A percentile compares a stretch with the other conserved stretches of the same genome.
Conservation (phyloP, 2,113 vertebrate genomes). For the Glareola pratincola region DNA sequence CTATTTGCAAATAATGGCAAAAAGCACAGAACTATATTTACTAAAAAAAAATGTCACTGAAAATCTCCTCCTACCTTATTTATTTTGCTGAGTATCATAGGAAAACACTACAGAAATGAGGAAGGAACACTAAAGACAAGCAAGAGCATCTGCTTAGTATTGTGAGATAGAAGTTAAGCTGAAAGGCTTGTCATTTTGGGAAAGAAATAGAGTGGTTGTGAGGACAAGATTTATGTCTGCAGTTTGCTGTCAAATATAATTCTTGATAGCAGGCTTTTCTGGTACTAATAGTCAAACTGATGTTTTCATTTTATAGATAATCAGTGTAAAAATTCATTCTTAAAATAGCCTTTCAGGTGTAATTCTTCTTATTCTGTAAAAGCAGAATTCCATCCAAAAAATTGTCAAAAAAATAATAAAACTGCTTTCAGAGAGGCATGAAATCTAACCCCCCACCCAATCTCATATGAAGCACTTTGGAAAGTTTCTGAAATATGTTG, state of each 20-base stretch:
- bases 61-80: background rate
- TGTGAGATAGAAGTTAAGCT: background rate
- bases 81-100: background rate
- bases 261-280: background rate
- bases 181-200: background rate
- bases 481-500: background rate
- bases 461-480: background rate
- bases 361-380: background rate
- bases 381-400: background rate
- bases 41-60: background rate
- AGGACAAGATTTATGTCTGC: background rate
- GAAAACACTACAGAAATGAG: background rate
- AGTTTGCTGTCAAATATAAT: background rate
- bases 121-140: background rate
- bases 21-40: background rate
- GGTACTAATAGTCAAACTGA: background rate
- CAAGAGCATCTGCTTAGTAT: background rate
- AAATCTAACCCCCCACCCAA: background rate
- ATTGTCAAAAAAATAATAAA: background rate
- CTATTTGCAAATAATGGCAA: background rate
- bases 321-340: background rate
- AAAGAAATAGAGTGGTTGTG: background rate
- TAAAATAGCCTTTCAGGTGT: background rate
- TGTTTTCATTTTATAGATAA: background rate
- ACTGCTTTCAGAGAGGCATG: background rate